Evolutionary conservation across 2,113 vertebrate genomes (phyloP).

Genomic region (Cinclus cinclus): DNA sequence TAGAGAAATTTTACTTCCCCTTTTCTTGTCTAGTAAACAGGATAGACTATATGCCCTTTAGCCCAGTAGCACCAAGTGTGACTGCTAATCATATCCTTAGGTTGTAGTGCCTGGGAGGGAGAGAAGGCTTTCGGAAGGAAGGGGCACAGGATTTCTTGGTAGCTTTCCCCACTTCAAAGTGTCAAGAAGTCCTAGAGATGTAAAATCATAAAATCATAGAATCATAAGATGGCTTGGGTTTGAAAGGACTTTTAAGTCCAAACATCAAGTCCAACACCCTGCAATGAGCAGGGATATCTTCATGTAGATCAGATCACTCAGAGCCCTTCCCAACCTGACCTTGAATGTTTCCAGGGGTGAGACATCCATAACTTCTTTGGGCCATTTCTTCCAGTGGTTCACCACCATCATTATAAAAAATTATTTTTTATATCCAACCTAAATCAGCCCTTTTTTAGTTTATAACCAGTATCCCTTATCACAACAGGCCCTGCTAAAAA

Average conservation of each 20-base stretch:
- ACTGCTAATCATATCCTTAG: neutral
- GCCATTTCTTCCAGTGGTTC: neutral
- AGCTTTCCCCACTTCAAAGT: neutral
- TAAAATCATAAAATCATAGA: neutral
- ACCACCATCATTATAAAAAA: neutral
- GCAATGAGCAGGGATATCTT: neutral
- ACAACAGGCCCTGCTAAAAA: neutral
- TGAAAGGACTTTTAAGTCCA: neutral
- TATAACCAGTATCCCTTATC: neutral
- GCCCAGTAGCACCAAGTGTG: neutral
- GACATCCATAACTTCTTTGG: neutral
- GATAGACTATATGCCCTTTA: neutral
- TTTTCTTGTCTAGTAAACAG: neutral
- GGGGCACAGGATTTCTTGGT: neutral
- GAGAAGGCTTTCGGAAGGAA: neutral
- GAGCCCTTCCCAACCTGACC: neutral
- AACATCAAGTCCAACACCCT: neutral
- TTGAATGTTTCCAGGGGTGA: neutral
- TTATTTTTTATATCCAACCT: neutral
- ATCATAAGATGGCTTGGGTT: neutral
- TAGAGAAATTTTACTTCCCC: constrained; percentile 40
- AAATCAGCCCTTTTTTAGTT: neutral
- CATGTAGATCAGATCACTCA: neutral
- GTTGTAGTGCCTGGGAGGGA: neutral
- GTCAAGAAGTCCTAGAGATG: neutral